Conservation (phyloP, 2,888 invertebrate genomes). For the Drosophila picticornis region DNA sequence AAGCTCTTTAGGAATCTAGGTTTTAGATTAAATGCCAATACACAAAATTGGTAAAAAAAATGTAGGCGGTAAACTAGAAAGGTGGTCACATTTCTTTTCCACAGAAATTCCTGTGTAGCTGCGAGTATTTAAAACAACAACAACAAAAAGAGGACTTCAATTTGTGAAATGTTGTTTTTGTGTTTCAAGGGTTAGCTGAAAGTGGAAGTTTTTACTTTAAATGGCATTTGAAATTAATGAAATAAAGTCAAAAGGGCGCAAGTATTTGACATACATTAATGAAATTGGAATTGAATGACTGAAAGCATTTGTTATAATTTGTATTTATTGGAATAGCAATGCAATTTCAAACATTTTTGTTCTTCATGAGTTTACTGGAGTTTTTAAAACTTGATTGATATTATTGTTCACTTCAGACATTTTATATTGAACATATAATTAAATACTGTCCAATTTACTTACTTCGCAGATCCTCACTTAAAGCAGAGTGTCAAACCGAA, state of each 20-base stretch:
- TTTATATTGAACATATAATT: not conserved
- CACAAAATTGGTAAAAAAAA: slow-evolving; percentile 19
- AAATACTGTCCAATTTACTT: not conserved
- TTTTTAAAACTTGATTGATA: not conserved
- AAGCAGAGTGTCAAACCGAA: not conserved
- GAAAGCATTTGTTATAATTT: not conserved
- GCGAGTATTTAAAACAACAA: not conserved
- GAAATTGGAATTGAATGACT: not conserved
- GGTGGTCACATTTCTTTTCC: slow-evolving; percentile 31
- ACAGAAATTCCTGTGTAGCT: slow-evolving; percentile 30
- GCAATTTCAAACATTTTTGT: not conserved
- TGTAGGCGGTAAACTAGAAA: slow-evolving; percentile 13
- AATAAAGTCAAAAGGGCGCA: not conserved
- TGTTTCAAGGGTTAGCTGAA: slow-evolving; percentile 7
- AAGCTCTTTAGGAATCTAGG: slow-evolving; percentile 64
- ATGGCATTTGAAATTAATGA: not conserved
- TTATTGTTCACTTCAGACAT: not conserved
- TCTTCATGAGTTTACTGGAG: not conserved
- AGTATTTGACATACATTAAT: not conserved
- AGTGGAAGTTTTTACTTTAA: not conserved
- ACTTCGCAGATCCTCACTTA: not conserved
- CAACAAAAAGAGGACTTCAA: not conserved
- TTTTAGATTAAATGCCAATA: slow-evolving; percentile 63
- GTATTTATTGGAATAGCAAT: not conserved
- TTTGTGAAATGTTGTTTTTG: not conserved